These are phyloP conservation scores for Stigmatopora nigra DNA, from an alignment of 2,113 vertebrate genomes.

Conservation along the genomic window DNA sequence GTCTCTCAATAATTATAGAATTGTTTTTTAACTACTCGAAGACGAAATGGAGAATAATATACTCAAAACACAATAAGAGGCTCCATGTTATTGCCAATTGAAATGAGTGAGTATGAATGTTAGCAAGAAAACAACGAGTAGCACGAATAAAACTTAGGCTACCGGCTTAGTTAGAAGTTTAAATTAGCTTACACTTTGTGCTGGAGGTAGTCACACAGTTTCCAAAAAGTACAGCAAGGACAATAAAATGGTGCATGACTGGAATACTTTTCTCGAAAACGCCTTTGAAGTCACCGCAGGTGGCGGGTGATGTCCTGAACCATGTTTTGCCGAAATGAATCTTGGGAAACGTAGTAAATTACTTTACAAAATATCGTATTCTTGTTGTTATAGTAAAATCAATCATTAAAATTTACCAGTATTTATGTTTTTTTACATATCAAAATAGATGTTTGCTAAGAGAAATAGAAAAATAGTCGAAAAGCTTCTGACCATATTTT, in stretches of 20 bases:
- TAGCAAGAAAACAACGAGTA: background rate
- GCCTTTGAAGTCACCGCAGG: background rate
- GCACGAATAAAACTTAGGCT: background rate
- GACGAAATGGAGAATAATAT: background rate
- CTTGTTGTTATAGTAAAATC: background rate
- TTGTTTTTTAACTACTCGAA: background rate
- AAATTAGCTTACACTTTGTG: slow-evolving; percentile 30
- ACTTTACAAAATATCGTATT: background rate
- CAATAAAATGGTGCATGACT: slow-evolving; percentile 16
- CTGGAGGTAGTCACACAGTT: slow-evolving; percentile 6
- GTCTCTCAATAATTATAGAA: background rate
- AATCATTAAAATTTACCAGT: background rate
- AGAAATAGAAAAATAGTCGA: background rate
- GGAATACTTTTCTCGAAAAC: background rate
- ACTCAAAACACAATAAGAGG: background rate
- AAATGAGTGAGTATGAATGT: background rate
- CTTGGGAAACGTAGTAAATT: slow-evolving; percentile 49
- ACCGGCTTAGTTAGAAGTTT: background rate
- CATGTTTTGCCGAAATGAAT: slow-evolving; percentile 45
- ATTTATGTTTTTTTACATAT: background rate
- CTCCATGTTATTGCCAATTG: background rate
- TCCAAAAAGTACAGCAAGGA: background rate
- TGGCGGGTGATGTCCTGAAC: slow-evolving; percentile 21
- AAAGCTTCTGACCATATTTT: slow-evolving; percentile 48
- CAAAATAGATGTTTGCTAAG: background rate